A percentile compares a stretch with the other conserved stretches of the same genome.
Evolutionary conservation across 2,888 invertebrate genomes (phyloP).

Genomic region (Campoplex nolae): DNA sequence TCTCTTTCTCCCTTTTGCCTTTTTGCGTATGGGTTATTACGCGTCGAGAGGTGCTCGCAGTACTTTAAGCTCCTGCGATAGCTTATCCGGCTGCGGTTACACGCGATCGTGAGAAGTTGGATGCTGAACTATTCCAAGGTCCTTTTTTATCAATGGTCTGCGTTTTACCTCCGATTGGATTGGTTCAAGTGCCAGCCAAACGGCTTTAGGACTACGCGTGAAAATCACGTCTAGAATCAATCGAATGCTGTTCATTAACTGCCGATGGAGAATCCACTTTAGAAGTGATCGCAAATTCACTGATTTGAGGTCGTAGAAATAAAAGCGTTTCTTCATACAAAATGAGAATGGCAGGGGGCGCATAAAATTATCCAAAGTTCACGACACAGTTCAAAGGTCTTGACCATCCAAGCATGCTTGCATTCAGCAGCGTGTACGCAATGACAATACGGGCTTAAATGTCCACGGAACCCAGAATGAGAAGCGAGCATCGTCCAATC

Average conservation of each 20-base stretch:
- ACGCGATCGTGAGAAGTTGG: neutral
- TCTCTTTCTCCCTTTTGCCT: neutral
- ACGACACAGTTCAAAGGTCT: slow-evolving; percentile 51
- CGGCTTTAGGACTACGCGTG: neutral
- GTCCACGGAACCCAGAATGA: slow-evolving; percentile 76
- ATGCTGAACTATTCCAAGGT: neutral
- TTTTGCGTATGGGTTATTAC: slow-evolving; percentile 25
- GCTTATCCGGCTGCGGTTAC: neutral
- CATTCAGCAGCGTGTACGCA: slow-evolving; percentile 75
- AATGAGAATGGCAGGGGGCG: neutral
- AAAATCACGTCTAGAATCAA: neutral
- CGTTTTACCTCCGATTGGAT: neutral
- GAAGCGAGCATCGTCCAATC: slow-evolving; percentile 69
- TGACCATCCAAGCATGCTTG: slow-evolving; percentile 67
- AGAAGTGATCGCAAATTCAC: neutral
- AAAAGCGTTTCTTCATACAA: neutral
- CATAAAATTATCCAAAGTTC: slow-evolving; percentile 46
- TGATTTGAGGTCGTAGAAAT: neutral
- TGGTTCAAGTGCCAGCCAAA: neutral
- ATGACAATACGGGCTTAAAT: slow-evolving; percentile 84
- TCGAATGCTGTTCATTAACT: neutral
- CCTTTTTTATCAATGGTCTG: too few relatives aligned
- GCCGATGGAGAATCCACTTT: neutral
- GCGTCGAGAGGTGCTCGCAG: neutral
- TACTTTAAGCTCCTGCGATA: neutral